Conservation (phyloP, 2,113 vertebrate species). For the Sardina pilchardus region DNA sequence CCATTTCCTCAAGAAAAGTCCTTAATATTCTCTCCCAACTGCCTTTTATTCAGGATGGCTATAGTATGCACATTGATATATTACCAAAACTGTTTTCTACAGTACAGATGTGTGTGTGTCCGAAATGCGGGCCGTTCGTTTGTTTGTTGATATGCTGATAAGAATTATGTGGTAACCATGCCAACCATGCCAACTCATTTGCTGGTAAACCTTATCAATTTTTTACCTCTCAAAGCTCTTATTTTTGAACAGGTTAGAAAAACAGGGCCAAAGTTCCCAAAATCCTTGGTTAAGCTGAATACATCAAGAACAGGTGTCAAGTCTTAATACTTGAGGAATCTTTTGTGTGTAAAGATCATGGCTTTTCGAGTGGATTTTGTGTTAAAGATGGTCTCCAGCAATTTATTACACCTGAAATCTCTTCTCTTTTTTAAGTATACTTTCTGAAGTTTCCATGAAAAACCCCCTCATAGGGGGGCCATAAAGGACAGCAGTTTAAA, state of each 20-base stretch:
- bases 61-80: not conserved
- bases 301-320: conserved; percentile 1
- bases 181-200: too few relatives aligned
- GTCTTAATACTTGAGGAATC: not conserved
- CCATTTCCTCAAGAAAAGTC: not conserved
- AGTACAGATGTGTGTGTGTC: not conserved
- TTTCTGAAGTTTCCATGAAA: too few relatives aligned
- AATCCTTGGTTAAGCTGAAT: not conserved
- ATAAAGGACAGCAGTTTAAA: too few relatives aligned
- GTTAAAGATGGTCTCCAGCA: not conserved
- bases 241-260: too few relatives aligned
- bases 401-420: too few relatives aligned
- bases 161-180: not conserved
- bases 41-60: not conserved
- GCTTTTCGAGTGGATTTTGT: not conserved
- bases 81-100: not conserved
- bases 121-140: not conserved
- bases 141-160: not conserved
- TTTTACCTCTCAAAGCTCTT: too few relatives aligned
- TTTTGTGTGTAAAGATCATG: too few relatives aligned
- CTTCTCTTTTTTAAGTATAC: too few relatives aligned
- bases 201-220: too few relatives aligned
- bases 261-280: not conserved
- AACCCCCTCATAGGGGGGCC: too few relatives aligned
- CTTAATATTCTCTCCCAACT: not conserved